phyloP scores from a whole-genome alignment of 23 tunicate species.

The Trididemnum nubilum region DNA sequence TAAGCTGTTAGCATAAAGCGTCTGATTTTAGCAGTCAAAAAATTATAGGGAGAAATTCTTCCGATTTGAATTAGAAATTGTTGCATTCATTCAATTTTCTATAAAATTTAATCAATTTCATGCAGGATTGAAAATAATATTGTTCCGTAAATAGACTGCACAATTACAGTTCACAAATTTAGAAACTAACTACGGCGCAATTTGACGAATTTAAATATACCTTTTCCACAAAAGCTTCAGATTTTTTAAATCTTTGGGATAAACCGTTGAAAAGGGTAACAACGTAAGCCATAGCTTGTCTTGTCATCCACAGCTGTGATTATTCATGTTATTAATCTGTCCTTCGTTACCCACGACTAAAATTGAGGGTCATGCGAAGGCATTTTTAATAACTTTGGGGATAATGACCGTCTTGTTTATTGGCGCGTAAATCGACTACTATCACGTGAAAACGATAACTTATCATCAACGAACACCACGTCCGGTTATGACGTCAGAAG shows the following conservation, averaged over 20 bases:
- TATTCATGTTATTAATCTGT: constrained; percentile 3
- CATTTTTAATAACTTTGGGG: constrained; percentile 30
- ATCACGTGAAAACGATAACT: background rate
- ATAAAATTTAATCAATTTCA: too few relatives aligned
- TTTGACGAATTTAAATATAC: background rate
- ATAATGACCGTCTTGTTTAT: constrained; percentile 5
- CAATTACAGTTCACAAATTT: too few relatives aligned
- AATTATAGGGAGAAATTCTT: too few relatives aligned
- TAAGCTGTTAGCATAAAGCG: too few relatives aligned
- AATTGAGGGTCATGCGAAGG: constrained; percentile 13
- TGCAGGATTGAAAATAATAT: too few relatives aligned
- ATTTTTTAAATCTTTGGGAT: constrained; percentile 6
- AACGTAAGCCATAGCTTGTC: background rate
- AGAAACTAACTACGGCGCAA: background rate
- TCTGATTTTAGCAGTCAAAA: too few relatives aligned
- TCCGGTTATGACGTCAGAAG: constrained; percentile 13
- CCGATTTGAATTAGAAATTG: too few relatives aligned
- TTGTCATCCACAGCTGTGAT: constrained; percentile 12
- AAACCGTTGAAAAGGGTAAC: background rate
- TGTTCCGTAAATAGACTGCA: too few relatives aligned
- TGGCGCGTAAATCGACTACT: background rate
- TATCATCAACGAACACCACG: background rate
- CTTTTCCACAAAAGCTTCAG: background rate
- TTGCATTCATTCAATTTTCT: too few relatives aligned
- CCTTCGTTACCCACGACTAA: background rate